These are phyloP conservation scores for Saturnia pavonia DNA, from an alignment of 2,888 invertebrate genomes.

Conservation along the genomic window DNA sequence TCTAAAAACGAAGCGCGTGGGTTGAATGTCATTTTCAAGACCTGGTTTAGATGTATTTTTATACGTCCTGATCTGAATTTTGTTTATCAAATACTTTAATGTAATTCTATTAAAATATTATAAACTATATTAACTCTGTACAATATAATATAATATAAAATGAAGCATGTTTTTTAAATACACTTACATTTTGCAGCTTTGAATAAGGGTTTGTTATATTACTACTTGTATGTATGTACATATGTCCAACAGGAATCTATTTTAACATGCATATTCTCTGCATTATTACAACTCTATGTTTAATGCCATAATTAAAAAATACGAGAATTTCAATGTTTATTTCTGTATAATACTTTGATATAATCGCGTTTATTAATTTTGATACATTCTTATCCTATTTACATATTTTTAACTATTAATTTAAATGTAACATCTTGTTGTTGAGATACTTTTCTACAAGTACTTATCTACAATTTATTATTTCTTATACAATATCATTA, in stretches of 20 bases:
- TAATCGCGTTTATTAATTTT: not conserved
- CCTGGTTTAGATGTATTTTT: constrained; percentile 47
- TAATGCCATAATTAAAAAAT: too few species aligned
- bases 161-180: not conserved
- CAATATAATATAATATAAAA: not conserved
- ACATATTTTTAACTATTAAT: too few species aligned
- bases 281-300: too few species aligned
- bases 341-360: not conserved
- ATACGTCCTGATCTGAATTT: constrained; percentile 30
- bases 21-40: constrained; percentile 47
- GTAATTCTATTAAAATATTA: constrained; percentile 1
- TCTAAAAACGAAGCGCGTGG: constrained; percentile 57
- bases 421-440: not conserved
- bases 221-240: too few species aligned
- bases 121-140: not conserved
- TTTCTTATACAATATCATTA: not conserved
- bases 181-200: not conserved
- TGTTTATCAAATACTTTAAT: constrained; percentile 30
- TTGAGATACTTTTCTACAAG: not conserved
- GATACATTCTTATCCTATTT: not conserved
- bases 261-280: too few species aligned
- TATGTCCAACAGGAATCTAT: too few species aligned
- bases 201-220: too few species aligned
- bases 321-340: too few species aligned
- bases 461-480: not conserved